Evolutionary conservation across 1,140 invertebrate species (phyloP).

Genomic region (Babylonia areolata): DNA sequence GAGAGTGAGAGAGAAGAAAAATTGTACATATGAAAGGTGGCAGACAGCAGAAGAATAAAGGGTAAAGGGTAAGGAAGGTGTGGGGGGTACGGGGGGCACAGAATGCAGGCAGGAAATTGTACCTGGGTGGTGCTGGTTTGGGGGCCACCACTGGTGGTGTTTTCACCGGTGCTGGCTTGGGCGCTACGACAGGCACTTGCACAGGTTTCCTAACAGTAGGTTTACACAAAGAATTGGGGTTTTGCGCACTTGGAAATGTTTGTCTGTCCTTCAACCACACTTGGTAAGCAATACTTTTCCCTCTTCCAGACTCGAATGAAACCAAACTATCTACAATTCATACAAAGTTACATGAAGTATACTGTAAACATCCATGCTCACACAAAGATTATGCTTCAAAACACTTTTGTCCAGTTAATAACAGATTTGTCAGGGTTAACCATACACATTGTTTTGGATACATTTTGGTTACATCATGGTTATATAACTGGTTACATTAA

Average conservation of each 20-base stretch:
- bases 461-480: not conserved
- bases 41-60: too few species aligned
- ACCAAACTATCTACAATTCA: not conserved
- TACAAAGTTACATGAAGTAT: not conserved
- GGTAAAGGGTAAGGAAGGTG: too few species aligned
- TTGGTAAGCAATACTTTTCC: not conserved
- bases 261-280: not conserved
- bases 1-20: too few species aligned
- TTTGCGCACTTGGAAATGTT: too few species aligned
- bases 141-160: conserved; percentile 47
- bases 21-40: too few species aligned
- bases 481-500: too few species aligned
- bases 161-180: conserved; percentile 42
- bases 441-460: not conserved
- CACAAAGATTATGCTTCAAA: not conserved
- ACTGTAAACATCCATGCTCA: not conserved
- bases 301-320: not conserved
- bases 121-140: conserved; percentile 41
- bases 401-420: not conserved
- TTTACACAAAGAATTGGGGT: not conserved
- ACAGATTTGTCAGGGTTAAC: not conserved
- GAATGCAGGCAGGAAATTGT: not conserved
- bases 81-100: not conserved
- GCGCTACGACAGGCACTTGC: conserved; percentile 45
- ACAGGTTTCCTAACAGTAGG: conserved; percentile 27